Evolutionary conservation across 1,140 invertebrate genomes (phyloP).

Genomic region (Zophobas atratus): DNA sequence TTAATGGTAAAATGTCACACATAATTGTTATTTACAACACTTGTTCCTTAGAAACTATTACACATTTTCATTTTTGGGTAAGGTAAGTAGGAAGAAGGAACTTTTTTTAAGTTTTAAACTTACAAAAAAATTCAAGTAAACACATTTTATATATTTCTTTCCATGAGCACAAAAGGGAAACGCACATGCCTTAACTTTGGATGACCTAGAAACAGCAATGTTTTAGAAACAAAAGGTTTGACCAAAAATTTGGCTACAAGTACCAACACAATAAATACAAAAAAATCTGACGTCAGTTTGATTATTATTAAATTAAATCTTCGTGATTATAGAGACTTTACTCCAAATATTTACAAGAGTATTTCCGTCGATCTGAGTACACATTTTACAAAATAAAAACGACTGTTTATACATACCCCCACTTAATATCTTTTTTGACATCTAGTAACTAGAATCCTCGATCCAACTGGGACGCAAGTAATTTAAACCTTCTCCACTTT

Average conservation of each 20-base stretch:
- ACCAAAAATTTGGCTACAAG: conserved; percentile 55
- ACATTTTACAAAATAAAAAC: no score
- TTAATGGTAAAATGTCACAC: conserved; percentile 48
- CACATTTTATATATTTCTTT: conserved; percentile 30
- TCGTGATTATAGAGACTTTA: no score
- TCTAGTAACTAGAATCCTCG: background rate
- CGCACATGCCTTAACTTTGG: conserved; percentile 27
- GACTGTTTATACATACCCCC: no score
- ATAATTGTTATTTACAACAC: conserved; percentile 44
- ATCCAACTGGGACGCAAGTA: background rate
- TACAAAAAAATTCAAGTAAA: conserved; percentile 3
- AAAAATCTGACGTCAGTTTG: no score
- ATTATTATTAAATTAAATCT: no score
- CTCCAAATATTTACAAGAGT: no score
- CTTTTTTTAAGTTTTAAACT: conserved; percentile 13
- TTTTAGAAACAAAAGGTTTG: conserved; percentile 47
- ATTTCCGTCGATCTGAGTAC: no score
- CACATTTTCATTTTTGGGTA: conserved; percentile 25
- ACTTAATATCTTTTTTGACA: background rate
- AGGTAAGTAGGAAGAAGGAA: conserved; percentile 25
- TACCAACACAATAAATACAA: conserved; percentile 49
- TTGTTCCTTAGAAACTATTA: conserved; percentile 28
- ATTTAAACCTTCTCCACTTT: no score
- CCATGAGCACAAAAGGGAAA: conserved; percentile 2
- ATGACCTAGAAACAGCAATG: background rate